phyloP scores from a whole-genome alignment of 2,113 vertebrate species.

The Tetrao urogallus region DNA sequence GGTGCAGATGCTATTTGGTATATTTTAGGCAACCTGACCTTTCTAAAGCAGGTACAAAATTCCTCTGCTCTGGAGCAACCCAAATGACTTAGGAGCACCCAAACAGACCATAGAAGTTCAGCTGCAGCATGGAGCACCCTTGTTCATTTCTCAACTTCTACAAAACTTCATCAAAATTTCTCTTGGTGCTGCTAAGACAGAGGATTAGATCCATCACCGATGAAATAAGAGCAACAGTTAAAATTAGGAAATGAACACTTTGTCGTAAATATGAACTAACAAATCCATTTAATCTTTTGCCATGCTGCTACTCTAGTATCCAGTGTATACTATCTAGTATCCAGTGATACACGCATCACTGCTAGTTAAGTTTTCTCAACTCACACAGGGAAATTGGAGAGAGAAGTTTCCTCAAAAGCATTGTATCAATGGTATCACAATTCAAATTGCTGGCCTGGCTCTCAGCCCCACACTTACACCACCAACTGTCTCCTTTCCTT shows the following conservation, averaged over 20 bases:
- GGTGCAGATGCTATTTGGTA: not conserved
- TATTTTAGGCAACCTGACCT: not conserved
- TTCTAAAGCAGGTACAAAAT: not conserved
- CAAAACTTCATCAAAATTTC: not conserved
- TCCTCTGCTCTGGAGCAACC: not conserved
- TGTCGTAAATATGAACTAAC: not conserved
- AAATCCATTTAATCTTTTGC: not conserved
- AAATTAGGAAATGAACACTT: not conserved
- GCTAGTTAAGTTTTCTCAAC: not conserved
- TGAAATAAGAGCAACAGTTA: not conserved
- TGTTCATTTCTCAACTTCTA: not conserved
- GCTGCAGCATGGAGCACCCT: not conserved
- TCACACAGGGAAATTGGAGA: not conserved
- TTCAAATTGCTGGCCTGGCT: not conserved
- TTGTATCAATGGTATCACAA: not conserved
- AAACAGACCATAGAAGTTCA: not conserved
- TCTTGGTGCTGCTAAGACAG: not conserved
- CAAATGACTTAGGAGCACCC: slow-evolving; percentile 14
- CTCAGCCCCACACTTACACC: not conserved
- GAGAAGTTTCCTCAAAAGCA: not conserved
- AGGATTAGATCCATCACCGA: not conserved
- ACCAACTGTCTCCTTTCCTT: not conserved
- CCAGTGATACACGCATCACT: no score
- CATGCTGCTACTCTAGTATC: not conserved
- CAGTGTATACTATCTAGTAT: no score